Evolutionary conservation across 2,113 vertebrate species (phyloP).

Genomic region (Perca flavescens): DNA sequence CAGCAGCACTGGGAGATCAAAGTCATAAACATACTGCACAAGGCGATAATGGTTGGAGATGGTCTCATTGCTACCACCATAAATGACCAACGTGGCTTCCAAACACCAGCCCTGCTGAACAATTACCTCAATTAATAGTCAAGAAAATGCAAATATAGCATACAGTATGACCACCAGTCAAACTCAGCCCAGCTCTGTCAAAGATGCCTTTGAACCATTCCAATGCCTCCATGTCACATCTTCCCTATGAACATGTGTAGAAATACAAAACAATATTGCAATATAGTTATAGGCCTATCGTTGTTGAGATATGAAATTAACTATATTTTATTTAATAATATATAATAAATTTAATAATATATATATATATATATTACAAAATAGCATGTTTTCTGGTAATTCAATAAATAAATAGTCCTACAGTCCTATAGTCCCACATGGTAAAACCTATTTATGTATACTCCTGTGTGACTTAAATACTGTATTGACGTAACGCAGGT

Average conservation of each 20-base stretch:
- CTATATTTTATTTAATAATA: too few relatives aligned
- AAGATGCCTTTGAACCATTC: background rate
- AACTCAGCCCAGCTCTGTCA: background rate
- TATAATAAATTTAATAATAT: too few relatives aligned
- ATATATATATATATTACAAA: too few relatives aligned
- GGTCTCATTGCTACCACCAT: background rate
- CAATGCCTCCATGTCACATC: background rate
- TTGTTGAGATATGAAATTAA: too few relatives aligned
- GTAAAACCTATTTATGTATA: too few relatives aligned
- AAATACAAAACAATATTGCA: background rate
- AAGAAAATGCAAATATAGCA: background rate
- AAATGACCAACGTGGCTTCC: background rate
- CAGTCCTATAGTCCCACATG: too few relatives aligned
- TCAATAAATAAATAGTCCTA: too few relatives aligned
- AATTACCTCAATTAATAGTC: background rate
- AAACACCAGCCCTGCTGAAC: background rate
- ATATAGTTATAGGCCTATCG: too few relatives aligned
- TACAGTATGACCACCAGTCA: background rate
- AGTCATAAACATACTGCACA: constrained; percentile 10
- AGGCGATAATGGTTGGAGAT: constrained; percentile 11
- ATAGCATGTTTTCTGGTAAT: too few relatives aligned
- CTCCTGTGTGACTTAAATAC: too few relatives aligned
- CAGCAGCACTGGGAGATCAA: constrained; percentile 31
- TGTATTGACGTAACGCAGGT: too few relatives aligned
- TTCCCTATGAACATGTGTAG: background rate